phyloP scores from a whole-genome alignment of 2,888 invertebrate genomes.

The Lasius fuliginosus region DNA sequence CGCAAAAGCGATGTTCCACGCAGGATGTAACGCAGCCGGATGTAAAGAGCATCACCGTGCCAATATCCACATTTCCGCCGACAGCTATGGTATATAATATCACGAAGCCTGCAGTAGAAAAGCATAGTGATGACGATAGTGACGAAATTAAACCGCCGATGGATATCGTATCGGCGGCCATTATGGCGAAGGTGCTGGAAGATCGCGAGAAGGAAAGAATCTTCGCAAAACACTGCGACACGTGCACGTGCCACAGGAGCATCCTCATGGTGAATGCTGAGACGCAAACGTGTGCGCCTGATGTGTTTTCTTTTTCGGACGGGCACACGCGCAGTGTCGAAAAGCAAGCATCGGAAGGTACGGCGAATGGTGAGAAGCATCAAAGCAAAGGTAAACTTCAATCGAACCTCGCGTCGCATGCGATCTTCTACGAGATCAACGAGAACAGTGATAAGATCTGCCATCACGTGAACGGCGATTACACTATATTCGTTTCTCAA shows the following conservation, averaged over 20 bases:
- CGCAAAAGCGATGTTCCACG: slow-evolving; percentile 88
- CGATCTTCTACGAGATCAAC: slow-evolving; percentile 66
- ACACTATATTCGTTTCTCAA: slow-evolving; percentile 61
- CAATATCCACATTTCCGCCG: slow-evolving; percentile 93
- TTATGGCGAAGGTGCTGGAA: slow-evolving; percentile 96
- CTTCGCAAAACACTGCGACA: slow-evolving; percentile 93
- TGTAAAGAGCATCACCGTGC: slow-evolving; percentile 90
- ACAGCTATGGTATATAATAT: slow-evolving; percentile 92
- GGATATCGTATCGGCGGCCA: slow-evolving; percentile 94
- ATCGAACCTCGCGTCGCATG: slow-evolving; percentile 48
- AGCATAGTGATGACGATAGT: slow-evolving; percentile 87
- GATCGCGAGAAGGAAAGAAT: slow-evolving; percentile 94
- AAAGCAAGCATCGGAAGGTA: slow-evolving; percentile 52
- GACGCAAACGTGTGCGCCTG: slow-evolving; percentile 79
- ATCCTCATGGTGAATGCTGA: slow-evolving; percentile 82
- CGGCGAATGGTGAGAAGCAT: slow-evolving; percentile 56
- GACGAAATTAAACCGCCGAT: slow-evolving; percentile 88
- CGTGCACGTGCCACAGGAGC: slow-evolving; percentile 90
- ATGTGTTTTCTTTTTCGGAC: slow-evolving; percentile 65
- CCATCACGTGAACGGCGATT: slow-evolving; percentile 64
- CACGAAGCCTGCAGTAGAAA: slow-evolving; percentile 83
- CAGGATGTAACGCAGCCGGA: slow-evolving; percentile 87
- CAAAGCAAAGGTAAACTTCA: slow-evolving; percentile 70
- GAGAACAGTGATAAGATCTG: slow-evolving; percentile 70
- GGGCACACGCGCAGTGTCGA: slow-evolving; percentile 53